phyloP scores from a whole-genome alignment of 2,113 vertebrate species.

The Butorides virescens region DNA sequence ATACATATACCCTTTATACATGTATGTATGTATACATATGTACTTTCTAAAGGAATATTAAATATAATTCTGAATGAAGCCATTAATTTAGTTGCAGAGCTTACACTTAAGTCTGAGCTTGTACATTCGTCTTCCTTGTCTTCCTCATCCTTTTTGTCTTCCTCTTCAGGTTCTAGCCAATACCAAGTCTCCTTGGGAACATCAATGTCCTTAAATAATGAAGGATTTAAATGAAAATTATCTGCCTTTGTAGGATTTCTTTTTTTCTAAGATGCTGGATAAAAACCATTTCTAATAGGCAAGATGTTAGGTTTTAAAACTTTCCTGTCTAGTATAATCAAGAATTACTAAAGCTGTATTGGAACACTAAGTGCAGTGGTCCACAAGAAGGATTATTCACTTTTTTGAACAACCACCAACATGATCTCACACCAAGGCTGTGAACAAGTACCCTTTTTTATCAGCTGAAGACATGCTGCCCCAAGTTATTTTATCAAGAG shows the following conservation, averaged over 20 bases:
- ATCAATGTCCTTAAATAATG: slow-evolving; percentile 77
- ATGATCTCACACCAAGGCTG: background rate
- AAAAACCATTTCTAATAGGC: background rate
- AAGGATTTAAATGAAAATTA: background rate
- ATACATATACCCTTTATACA: background rate
- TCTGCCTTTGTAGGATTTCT: background rate
- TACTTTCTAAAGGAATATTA: background rate
- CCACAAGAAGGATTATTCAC: background rate
- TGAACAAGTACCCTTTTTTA: background rate
- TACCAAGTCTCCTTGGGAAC: slow-evolving; percentile 89
- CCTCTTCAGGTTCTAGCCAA: slow-evolving; percentile 80
- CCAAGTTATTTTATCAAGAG: background rate
- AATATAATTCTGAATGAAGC: background rate
- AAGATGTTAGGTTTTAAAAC: background rate
- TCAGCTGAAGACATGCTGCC: background rate
- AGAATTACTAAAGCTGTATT: background rate
- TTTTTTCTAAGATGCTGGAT: background rate
- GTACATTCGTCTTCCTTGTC: slow-evolving; percentile 73
- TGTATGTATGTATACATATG: background rate
- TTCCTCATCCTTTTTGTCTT: slow-evolving; percentile 74
- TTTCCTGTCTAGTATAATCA: background rate
- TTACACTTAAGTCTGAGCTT: slow-evolving; percentile 79
- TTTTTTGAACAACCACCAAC: background rate
- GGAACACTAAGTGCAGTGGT: background rate
- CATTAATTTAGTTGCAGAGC: slow-evolving; percentile 20